Percentiles rank a stretch among this genome's conserved stretches.
Evolutionary conservation across 2,797 vertebrate genomes (phyloP).

Genomic region (Hoplostethus mediterraneus): DNA sequence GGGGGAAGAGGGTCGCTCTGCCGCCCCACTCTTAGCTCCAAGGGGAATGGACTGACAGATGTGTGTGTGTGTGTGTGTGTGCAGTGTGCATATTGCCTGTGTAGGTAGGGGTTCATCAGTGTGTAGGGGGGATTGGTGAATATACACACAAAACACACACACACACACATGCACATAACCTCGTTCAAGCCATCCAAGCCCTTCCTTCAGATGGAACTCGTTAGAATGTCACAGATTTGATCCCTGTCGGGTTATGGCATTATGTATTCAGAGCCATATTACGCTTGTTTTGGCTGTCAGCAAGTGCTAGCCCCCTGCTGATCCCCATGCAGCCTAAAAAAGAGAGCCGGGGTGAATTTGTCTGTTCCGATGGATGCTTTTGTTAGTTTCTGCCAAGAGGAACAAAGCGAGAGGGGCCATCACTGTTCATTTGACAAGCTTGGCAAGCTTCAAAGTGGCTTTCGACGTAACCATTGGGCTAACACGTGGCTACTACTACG

Average conservation of each 20-base stretch:
- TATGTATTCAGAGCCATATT: constrained; percentile 96
- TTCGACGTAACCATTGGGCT: constrained; percentile 26
- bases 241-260: constrained; percentile 94
- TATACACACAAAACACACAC: constrained; percentile 70
- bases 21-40: constrained; percentile 88
- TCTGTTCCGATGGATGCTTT: constrained; percentile 75
- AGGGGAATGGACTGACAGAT: constrained; percentile 91
- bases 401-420: constrained; percentile 72
- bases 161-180: constrained; percentile 61
- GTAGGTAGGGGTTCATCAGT: constrained; percentile 78
- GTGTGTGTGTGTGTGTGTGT: constrained; percentile 87
- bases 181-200: constrained; percentile 61
- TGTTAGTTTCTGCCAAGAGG: constrained; percentile 75
- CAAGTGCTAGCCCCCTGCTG: constrained; percentile 88
- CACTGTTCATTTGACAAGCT: constrained; percentile 82
- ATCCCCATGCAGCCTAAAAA: constrained; percentile 81
- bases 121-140: constrained; percentile 58
- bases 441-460: constrained; percentile 42
- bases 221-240: constrained; percentile 96
- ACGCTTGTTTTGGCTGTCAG: constrained; percentile 88
- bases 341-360: constrained; percentile 66
- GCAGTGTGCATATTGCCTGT: constrained; percentile 82
- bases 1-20: constrained; percentile 96
- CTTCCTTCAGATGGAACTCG: constrained; percentile 89
- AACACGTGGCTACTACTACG: constrained; percentile 18